Percentiles rank a stretch among this genome's conserved stretches.
Conservation (phyloP, 2,113 vertebrate genomes). For the Holacanthus passer region DNA sequence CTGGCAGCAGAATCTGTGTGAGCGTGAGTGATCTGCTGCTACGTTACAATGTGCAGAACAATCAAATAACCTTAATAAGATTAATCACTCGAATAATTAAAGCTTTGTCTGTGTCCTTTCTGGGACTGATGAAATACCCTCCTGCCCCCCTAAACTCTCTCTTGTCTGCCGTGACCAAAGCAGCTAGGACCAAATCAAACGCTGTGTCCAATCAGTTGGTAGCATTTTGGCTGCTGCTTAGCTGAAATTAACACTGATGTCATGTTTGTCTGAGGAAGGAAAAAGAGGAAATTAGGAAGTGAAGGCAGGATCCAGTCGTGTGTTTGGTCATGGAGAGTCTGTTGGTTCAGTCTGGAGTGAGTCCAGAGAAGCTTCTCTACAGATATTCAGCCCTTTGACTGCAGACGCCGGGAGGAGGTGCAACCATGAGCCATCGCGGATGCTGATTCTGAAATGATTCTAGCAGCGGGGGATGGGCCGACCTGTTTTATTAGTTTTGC, state of each 20-base stretch:
- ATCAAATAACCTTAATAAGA: conserved; percentile 58
- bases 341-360: conserved; percentile 35
- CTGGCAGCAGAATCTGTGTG: conserved; percentile 20
- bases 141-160: background rate
- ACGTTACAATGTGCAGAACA: conserved; percentile 19
- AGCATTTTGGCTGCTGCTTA: conserved; percentile 4
- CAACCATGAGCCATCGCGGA: background rate
- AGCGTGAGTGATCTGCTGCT: conserved; percentile 29
- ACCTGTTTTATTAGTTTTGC: conserved; percentile 21
- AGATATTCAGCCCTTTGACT: background rate
- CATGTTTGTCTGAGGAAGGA: background rate
- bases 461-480: conserved; percentile 5
- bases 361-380: conserved; percentile 16
- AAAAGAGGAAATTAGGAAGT: background rate
- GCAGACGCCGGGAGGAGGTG: background rate
- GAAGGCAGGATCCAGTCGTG: background rate
- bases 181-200: conserved; percentile 10
- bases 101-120: conserved; percentile 38
- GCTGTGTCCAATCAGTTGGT: conserved; percentile 19
- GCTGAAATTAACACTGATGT: conserved; percentile 5
- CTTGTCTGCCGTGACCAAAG: conserved; percentile 48
- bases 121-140: conserved; percentile 49
- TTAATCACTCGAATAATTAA: conserved; percentile 49
- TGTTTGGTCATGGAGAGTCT: conserved; percentile 19
- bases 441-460: conserved; percentile 39